Conservation (phyloP, 2,797 vertebrate genomes). For the Eulemur coronatus region DNA sequence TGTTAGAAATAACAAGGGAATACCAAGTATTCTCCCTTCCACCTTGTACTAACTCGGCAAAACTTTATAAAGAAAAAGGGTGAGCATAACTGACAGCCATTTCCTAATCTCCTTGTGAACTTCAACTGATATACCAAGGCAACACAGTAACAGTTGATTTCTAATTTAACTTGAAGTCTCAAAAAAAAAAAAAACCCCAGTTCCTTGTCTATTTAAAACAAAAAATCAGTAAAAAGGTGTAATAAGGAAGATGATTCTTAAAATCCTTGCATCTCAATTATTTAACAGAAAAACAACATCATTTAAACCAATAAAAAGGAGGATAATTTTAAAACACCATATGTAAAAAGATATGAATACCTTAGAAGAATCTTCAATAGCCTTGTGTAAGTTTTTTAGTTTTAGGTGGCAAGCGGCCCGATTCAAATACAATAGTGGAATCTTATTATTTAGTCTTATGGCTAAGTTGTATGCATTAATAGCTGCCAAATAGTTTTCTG, state of each 20-base stretch:
- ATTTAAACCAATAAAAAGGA: conserved; percentile 46
- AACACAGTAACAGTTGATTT: background rate
- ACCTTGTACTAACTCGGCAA: background rate
- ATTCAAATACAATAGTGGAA: conserved; percentile 92
- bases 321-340: background rate
- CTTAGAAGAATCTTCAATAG: conserved; percentile 93
- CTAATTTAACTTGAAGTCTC: background rate
- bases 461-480: conserved; percentile 93
- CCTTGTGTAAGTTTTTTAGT: conserved; percentile 94
- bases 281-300: background rate
- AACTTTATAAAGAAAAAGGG: conserved; percentile 25
- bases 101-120: conserved; percentile 21
- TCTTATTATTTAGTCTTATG: conserved; percentile 88
- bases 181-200: background rate
- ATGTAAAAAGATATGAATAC: conserved; percentile 79
- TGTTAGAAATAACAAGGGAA: background rate
- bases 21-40: background rate
- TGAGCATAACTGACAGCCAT: background rate
- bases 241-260: background rate
- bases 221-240: background rate
- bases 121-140: background rate
- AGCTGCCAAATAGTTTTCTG: conserved; percentile 91
- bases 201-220: background rate
- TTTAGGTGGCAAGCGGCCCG: conserved; percentile 96
- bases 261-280: background rate